phyloP scores from a whole-genome alignment of 2,797 vertebrate species.

The Ficedula albicollis region DNA sequence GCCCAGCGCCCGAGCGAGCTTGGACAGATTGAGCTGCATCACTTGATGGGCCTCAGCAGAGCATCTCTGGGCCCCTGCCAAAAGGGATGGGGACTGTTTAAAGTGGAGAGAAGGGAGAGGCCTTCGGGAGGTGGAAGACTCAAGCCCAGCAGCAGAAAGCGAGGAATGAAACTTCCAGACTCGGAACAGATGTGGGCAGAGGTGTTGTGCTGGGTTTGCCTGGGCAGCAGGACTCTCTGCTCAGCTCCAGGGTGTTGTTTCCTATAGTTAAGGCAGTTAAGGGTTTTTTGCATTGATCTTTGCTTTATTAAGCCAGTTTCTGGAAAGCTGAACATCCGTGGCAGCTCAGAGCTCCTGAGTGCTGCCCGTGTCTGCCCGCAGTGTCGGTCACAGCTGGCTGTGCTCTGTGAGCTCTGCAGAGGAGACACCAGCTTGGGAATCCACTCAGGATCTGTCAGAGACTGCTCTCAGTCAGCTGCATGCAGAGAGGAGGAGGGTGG shows the following conservation, averaged over 20 bases:
- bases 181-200: fast-evolving
- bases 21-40: not conserved
- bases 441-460: not conserved
- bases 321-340: not conserved
- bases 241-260: not conserved
- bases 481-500: not conserved
- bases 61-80: constrained; percentile 39
- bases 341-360: fast-evolving
- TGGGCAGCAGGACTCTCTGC: not conserved
- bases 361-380: not conserved
- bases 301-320: not conserved
- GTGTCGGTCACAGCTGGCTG: not conserved
- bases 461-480: not conserved
- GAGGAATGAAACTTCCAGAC: not conserved
- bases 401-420: not conserved
- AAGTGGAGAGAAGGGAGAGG: not conserved
- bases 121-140: not conserved
- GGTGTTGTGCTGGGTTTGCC: not conserved
- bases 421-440: fast-evolving
- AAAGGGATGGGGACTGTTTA: constrained; percentile 22
- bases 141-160: not conserved
- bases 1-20: not conserved
- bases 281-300: not conserved
- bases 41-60: not conserved
- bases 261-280: not conserved